Conservation (phyloP, 2,888 invertebrate genomes). For the Chrysolina americana region DNA sequence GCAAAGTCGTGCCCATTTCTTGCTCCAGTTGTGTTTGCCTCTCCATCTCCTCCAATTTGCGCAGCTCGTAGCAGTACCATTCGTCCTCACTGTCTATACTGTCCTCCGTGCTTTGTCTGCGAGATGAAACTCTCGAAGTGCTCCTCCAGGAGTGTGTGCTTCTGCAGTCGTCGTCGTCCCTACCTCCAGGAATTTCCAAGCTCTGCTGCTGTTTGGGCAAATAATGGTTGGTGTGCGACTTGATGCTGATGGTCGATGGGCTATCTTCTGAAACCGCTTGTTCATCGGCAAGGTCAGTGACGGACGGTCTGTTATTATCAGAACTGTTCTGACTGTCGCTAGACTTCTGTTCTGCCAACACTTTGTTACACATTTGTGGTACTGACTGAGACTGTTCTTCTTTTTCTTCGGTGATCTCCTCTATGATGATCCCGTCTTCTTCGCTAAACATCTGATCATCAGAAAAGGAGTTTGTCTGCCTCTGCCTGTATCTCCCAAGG, state of each 20-base stretch:
- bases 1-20: conserved; percentile 75
- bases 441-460: conserved; percentile 74
- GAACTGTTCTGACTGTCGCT: conserved; percentile 61
- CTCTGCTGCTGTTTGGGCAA: conserved; percentile 83
- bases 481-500: conserved; percentile 83
- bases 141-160: conserved; percentile 92
- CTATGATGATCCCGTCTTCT: conserved; percentile 58
- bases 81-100: conserved; percentile 95
- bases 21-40: conserved; percentile 79
- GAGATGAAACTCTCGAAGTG: conserved; percentile 86
- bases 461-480: conserved; percentile 80
- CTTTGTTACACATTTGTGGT: conserved; percentile 41
- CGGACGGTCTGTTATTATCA: conserved; percentile 48
- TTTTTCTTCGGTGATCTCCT: conserved; percentile 58
- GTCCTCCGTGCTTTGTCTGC: conserved; percentile 92
- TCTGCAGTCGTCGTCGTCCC: conserved; percentile 87
- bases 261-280: conserved; percentile 75
- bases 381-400: conserved; percentile 44
- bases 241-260: conserved; percentile 76
- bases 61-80: conserved; percentile 91
- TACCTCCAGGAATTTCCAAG: conserved; percentile 83
- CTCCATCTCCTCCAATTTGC: conserved; percentile 90
- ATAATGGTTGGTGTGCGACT: conserved; percentile 75
- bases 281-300: conserved; percentile 68
- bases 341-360: conserved; percentile 61